Conservation (phyloP, 92 coral and sea anemone genomes). For the Zoanthus sociatus region DNA sequence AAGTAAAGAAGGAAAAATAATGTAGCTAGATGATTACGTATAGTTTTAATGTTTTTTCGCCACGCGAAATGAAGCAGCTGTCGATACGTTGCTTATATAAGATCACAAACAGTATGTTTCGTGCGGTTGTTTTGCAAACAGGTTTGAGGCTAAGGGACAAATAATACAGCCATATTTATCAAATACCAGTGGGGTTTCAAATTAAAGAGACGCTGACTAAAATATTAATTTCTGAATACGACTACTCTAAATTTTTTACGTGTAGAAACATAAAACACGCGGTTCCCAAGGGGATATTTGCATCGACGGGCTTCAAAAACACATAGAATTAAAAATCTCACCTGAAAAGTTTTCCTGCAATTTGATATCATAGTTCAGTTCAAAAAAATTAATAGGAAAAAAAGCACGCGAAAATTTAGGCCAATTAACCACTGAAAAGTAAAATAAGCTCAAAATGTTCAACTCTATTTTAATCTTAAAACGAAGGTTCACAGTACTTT, state of each 20-base stretch:
- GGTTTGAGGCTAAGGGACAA: neutral
- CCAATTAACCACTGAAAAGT: neutral
- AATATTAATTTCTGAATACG: neutral
- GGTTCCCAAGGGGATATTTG: slow-evolving; percentile 16
- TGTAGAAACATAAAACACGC: neutral
- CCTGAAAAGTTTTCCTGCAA: neutral
- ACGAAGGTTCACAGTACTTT: neutral
- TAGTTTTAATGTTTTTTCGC: slow-evolving; percentile 3
- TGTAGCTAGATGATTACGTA: slow-evolving; percentile 2
- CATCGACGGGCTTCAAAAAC: neutral
- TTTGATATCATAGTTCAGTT: neutral
- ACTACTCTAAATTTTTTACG: neutral
- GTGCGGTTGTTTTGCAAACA: neutral
- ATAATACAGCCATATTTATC: neutral
- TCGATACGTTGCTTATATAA: neutral
- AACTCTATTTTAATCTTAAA: neutral
- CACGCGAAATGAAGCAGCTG: slow-evolving; percentile 23
- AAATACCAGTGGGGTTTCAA: neutral
- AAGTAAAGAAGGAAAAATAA: slow-evolving; percentile 14
- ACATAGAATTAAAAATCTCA: neutral
- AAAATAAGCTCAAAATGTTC: too few species aligned
- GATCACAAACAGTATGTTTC: neutral
- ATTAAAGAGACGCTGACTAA: neutral
- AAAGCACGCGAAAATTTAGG: neutral
- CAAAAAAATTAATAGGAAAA: neutral